These are phyloP conservation scores for Heterotis niloticus DNA, from an alignment of 2,113 vertebrate genomes.

Conservation along the genomic window DNA sequence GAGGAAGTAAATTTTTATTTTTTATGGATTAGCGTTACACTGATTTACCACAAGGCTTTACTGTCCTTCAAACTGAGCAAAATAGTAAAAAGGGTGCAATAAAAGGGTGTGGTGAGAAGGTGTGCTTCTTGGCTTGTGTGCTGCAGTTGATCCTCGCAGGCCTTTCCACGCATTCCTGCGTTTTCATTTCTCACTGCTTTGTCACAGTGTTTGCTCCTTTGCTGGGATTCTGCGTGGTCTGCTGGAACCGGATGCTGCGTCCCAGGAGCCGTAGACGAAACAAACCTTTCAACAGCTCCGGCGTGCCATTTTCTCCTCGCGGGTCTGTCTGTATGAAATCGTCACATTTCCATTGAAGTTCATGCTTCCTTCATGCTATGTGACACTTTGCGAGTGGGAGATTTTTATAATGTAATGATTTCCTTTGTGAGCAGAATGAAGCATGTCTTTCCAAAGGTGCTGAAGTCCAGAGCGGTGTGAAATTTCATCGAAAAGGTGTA, in stretches of 20 bases:
- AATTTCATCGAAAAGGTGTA: too few relatives aligned
- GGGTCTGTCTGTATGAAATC: not conserved
- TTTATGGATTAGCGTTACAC: slow-evolving; percentile 11
- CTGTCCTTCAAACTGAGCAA: not conserved
- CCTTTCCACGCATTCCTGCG: too few relatives aligned
- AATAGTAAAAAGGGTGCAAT: not conserved
- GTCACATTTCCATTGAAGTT: not conserved
- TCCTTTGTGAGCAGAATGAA: not conserved
- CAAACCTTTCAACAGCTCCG: not conserved
- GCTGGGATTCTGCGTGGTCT: not conserved
- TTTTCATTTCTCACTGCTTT: slow-evolving; percentile 8
- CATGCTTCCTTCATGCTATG: not conserved
- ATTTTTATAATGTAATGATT: slow-evolving; percentile 9
- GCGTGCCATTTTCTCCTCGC: not conserved
- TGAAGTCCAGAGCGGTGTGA: not conserved
- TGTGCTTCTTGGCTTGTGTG: not conserved
- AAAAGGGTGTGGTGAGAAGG: not conserved
- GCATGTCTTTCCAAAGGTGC: slow-evolving; percentile 7
- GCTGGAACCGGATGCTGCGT: too few relatives aligned
- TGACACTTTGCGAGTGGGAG: not conserved
- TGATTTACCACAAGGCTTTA: slow-evolving; percentile 6
- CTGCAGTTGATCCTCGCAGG: too few relatives aligned
- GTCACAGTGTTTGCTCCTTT: not conserved
- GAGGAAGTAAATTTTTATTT: slow-evolving; percentile 17
- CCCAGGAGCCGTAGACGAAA: too few relatives aligned